These are phyloP conservation scores for Pomatostomus ruficeps DNA, from an alignment of 2,113 vertebrate species.

Conservation along the genomic window DNA sequence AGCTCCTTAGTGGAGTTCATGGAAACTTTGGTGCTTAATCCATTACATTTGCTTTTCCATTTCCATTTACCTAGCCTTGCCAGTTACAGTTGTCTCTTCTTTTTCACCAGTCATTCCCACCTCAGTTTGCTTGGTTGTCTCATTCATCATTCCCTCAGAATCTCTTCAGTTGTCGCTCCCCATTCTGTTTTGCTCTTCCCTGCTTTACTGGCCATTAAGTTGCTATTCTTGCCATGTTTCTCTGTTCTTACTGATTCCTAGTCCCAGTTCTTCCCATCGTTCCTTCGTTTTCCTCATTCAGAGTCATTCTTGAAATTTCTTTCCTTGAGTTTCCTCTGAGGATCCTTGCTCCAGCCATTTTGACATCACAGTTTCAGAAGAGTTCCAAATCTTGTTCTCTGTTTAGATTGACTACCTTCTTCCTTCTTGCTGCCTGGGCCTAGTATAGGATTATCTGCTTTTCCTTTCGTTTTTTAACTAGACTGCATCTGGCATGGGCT, in stretches of 20 bases:
- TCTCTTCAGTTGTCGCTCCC: neutral
- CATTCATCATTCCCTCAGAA: rapidly evolving
- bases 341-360: neutral
- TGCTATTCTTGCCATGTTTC: neutral
- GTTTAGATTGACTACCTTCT: neutral
- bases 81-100: neutral
- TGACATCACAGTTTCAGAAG: neutral
- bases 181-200: neutral
- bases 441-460: neutral
- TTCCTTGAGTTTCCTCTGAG: neutral
- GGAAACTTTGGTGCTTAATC: neutral
- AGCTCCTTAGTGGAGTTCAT: neutral
- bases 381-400: neutral
- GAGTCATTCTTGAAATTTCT: neutral
- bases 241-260: neutral
- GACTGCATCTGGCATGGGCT: neutral
- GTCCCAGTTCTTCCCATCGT: neutral
- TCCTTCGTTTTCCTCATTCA: neutral
- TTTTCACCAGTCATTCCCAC: neutral
- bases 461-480: neutral
- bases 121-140: neutral
- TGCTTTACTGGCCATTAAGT: neutral
- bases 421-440: neutral
- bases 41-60: neutral
- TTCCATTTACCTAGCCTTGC: neutral